Percentiles rank a stretch among this genome's conserved stretches.
These are phyloP conservation scores for Litoditis marina DNA, from an alignment of 2,888 invertebrate species.

Conservation along the genomic window DNA sequence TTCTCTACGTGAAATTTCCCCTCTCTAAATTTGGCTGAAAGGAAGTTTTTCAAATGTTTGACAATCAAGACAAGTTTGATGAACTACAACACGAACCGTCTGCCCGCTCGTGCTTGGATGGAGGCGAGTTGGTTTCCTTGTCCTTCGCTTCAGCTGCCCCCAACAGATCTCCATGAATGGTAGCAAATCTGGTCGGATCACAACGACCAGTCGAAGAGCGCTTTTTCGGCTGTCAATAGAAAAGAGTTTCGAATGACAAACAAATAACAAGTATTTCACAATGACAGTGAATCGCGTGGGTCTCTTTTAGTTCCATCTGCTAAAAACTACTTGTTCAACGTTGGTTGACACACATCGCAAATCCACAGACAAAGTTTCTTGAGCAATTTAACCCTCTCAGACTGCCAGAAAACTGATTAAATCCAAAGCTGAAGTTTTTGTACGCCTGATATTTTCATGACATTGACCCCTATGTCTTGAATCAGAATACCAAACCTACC, in stretches of 20 bases:
- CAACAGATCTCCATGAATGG: slow-evolving; percentile 6
- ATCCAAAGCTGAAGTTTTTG: no score
- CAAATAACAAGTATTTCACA: background rate
- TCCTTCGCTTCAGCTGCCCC: slow-evolving; percentile 5
- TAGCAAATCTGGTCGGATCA: slow-evolving; percentile 3
- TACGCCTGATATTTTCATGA: no score
- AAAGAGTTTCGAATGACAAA: background rate
- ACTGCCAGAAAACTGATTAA: no score
- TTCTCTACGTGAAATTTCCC: no score
- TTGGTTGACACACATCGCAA: no score
- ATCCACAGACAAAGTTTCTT: no score
- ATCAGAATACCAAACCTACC: background rate
- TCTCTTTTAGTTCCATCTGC: no score
- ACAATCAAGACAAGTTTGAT: background rate
- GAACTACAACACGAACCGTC: background rate
- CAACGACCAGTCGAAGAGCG: background rate
- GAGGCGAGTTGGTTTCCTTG: slow-evolving; percentile 3
- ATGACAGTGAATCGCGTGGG: no score
- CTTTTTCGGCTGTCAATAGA: background rate
- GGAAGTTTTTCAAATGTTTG: background rate
- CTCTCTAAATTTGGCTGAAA: no score
- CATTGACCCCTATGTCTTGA: no score
- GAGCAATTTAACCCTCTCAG: no score
- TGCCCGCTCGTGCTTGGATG: background rate
- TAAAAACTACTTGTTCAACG: no score